Evolutionary conservation across 2,888 invertebrate genomes (phyloP).

Genomic region (Dendrolimus pini): DNA sequence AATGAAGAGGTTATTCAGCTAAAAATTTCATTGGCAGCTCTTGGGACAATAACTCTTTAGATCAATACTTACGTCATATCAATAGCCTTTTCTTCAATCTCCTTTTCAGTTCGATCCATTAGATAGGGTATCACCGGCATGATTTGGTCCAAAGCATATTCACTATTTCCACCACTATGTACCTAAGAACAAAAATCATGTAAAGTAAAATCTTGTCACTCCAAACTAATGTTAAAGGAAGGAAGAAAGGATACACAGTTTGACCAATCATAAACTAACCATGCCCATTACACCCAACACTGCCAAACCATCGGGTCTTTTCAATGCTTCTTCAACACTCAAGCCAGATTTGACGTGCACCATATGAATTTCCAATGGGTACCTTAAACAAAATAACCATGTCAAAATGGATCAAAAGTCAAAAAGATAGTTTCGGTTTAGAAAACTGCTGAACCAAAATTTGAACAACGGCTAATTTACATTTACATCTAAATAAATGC

Average conservation of each 20-base stretch:
- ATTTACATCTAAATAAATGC: no score
- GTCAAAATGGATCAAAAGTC: not conserved
- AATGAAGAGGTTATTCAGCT: no score
- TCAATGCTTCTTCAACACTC: conserved; percentile 36
- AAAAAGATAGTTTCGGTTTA: not conserved
- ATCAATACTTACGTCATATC: conserved; percentile 44
- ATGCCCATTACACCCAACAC: conserved; percentile 50
- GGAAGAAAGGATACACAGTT: not conserved
- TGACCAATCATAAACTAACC: conserved; percentile 25
- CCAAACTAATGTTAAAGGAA: no score
- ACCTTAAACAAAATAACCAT: conserved; percentile 26
- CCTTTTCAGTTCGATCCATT: conserved; percentile 14
- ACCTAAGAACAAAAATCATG: conserved; percentile 21
- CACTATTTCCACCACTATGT: conserved; percentile 23
- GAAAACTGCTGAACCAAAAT: no score
- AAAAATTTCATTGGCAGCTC: no score
- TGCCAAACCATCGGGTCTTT: conserved; percentile 46
- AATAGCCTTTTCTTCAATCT: conserved; percentile 23
- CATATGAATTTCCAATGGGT: conserved; percentile 62
- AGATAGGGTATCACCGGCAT: conserved; percentile 35
- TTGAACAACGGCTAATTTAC: no score
- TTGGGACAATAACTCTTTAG: no score
- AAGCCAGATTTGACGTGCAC: conserved; percentile 57
- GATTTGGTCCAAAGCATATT: conserved; percentile 37
- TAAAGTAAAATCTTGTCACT: no score